Conservation (phyloP, 2,888 invertebrate genomes). For the Physocephala rufipes region DNA sequence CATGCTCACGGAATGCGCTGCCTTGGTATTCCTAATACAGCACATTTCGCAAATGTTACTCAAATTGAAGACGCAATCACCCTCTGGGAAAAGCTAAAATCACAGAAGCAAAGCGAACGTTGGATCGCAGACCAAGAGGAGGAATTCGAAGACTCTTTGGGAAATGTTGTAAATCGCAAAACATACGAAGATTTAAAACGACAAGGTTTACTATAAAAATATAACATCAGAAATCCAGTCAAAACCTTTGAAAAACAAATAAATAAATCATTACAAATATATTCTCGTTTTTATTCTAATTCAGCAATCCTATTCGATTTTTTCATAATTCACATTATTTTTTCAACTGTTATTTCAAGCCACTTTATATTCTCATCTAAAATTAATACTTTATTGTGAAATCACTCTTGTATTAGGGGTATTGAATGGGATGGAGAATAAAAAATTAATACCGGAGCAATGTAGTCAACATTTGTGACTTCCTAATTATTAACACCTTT, state of each 20-base stretch:
- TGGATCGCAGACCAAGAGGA: conserved; percentile 98
- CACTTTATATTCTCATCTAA: too few relatives aligned
- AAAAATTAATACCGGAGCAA: too few relatives aligned
- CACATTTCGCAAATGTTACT: conserved; percentile 99
- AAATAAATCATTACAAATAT: not conserved
- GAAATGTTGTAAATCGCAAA: conserved; percentile 98
- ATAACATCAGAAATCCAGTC: too few relatives aligned
- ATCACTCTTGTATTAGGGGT: too few relatives aligned
- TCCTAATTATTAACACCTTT: too few relatives aligned
- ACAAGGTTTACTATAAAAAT: conserved; percentile 91
- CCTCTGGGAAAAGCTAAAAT: conserved; percentile 97
- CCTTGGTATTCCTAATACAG: conserved; percentile 98
- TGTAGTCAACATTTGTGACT: too few relatives aligned
- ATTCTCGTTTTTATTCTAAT: not conserved
- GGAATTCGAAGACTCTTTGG: conserved; percentile 98
- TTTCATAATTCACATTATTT: too few relatives aligned
- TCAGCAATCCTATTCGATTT: too few relatives aligned
- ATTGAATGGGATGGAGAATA: too few relatives aligned
- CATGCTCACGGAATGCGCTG: conserved; percentile 97
- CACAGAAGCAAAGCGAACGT: conserved; percentile 92
- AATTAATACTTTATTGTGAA: too few relatives aligned
- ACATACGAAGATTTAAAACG: conserved; percentile 98
- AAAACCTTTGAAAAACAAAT: not conserved
- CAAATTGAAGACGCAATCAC: conserved; percentile 98
- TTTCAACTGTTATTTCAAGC: too few relatives aligned